Conservation (phyloP, 2,797 vertebrate genomes). For the Sylvilagus floridanus region DNA sequence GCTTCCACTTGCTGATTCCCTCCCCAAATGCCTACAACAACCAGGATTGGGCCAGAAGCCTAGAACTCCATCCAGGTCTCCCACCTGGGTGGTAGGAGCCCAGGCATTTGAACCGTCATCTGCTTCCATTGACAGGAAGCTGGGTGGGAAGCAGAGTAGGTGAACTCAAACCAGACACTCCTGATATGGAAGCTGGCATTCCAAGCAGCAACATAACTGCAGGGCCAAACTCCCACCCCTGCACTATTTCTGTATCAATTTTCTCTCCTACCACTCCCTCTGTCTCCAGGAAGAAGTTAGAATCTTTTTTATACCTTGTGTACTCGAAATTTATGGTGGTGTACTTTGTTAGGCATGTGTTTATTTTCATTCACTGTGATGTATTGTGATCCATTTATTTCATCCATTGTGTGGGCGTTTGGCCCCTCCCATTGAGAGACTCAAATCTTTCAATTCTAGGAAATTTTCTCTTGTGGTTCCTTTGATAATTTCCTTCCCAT, state of each 20-base stretch:
- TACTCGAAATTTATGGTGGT: background rate
- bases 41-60: no score
- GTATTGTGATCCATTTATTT: background rate
- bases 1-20: no score
- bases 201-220: no score
- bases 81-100: no score
- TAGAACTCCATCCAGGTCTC: no score
- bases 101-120: no score
- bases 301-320: constrained; percentile 33
- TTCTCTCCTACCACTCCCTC: background rate
- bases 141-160: no score
- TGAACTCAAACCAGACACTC: no score
- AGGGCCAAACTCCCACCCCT: no score
- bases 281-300: constrained; percentile 22
- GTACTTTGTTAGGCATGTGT: background rate
- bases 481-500: constrained; percentile 29
- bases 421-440: background rate
- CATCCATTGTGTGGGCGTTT: background rate
- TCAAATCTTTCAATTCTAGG: constrained; percentile 21
- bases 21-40: no score
- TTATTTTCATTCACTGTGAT: constrained; percentile 17
- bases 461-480: constrained; percentile 54
- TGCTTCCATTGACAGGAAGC: no score
- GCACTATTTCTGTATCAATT: background rate
- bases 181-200: no score